phyloP scores from a whole-genome alignment of 2,113 vertebrate genomes.

The Elgaria multicarinata region DNA sequence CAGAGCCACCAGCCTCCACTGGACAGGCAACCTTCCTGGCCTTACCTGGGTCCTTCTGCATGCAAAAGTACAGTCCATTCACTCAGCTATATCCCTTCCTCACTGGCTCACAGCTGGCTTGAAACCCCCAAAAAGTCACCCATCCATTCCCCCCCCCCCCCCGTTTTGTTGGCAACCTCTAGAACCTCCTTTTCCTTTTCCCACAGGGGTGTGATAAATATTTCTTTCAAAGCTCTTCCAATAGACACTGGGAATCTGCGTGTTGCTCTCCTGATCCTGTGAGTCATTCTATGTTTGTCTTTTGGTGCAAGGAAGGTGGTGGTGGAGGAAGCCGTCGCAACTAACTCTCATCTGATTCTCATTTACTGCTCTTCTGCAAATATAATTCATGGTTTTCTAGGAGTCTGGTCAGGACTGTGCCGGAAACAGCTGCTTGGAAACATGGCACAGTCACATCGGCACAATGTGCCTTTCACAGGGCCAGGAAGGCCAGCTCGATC shows the following conservation, averaged over 20 bases:
- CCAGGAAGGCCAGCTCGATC: neutral
- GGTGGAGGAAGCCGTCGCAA: neutral
- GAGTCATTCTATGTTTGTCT: slow-evolving; percentile 41
- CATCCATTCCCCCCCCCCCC: too few species aligned
- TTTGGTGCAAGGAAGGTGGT: neutral
- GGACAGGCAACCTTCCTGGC: too few species aligned
- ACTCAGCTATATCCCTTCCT: too few species aligned
- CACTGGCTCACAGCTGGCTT: too few species aligned
- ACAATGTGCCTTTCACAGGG: neutral
- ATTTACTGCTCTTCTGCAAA: slow-evolving; percentile 54
- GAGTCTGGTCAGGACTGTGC: neutral
- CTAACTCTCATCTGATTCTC: slow-evolving; percentile 47
- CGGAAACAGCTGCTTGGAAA: neutral
- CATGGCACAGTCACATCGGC: neutral
- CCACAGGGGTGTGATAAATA: slow-evolving; percentile 25
- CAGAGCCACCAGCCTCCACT: too few species aligned
- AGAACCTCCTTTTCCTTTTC: slow-evolving; percentile 43
- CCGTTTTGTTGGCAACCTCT: neutral
- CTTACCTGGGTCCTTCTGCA: too few species aligned
- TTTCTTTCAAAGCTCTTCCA: slow-evolving; percentile 38
- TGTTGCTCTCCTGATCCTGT: slow-evolving; percentile 14
- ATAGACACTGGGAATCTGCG: slow-evolving; percentile 45
- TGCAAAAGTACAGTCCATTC: too few species aligned
- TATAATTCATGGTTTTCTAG: slow-evolving; percentile 46
- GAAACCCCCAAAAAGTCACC: too few species aligned